Conservation (phyloP, 1,140 invertebrate genomes). For the Pogonognathellus flavescens region DNA sequence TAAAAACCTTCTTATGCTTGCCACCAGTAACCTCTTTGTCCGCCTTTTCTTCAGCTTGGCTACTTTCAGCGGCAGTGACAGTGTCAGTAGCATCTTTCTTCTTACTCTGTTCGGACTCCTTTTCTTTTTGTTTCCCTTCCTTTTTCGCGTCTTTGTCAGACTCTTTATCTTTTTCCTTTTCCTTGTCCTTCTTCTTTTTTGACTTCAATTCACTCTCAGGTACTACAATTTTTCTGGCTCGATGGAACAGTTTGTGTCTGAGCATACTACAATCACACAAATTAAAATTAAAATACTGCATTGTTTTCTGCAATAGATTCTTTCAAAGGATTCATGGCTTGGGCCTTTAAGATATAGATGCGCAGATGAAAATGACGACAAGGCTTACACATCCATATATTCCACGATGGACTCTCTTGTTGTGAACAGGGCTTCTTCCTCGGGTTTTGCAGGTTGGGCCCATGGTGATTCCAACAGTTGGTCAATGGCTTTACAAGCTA, state of each 20-base stretch:
- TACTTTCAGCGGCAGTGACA: conserved; percentile 72
- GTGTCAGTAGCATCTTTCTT: conserved; percentile 71
- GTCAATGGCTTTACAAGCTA: conserved; percentile 89
- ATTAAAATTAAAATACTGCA: conserved; percentile 18
- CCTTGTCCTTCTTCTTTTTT: conserved; percentile 74
- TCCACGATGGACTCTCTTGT: conserved; percentile 83
- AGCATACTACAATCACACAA: conserved; percentile 77
- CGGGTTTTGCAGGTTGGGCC: conserved; percentile 76
- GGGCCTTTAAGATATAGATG: too few relatives aligned
- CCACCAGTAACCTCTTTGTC: conserved; percentile 68
- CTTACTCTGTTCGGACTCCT: conserved; percentile 74
- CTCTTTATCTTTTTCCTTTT: conserved; percentile 74
- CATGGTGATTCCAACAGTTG: conserved; percentile 92
- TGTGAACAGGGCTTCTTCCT: conserved; percentile 83
- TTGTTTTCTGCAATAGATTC: too few relatives aligned
- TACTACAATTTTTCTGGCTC: conserved; percentile 89
- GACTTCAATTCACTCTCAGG: conserved; percentile 81
- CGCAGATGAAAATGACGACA: conserved; percentile 39
- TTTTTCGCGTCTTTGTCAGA: conserved; percentile 74
- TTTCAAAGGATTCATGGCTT: too few relatives aligned
- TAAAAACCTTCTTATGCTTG: conserved; percentile 66
- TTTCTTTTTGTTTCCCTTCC: conserved; percentile 75
- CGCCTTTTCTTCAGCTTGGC: conserved; percentile 72
- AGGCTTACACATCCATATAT: conserved; percentile 79
- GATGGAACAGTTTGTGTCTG: conserved; percentile 93